Conservation (phyloP, 2,113 vertebrate species). For the Calonectris borealis region DNA sequence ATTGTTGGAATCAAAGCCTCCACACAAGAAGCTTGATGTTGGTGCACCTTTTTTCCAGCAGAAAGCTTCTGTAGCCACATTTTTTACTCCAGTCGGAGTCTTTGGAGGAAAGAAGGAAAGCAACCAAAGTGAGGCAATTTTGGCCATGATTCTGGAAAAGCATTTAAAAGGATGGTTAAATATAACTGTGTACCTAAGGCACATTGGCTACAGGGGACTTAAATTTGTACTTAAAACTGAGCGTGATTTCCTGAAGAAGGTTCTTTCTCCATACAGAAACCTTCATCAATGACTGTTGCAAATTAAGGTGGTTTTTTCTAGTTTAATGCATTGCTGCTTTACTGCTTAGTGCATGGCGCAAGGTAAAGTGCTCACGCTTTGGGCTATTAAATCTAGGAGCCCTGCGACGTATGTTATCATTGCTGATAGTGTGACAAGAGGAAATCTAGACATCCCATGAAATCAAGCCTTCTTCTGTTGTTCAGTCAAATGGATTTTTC, state of each 20-base stretch:
- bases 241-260: not conserved
- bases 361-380: accelerated
- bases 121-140: not conserved
- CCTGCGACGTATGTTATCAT: accelerated
- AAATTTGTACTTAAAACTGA: not conserved
- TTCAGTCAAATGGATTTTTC: not conserved
- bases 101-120: not conserved
- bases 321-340: not conserved
- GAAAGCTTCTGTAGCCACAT: not conserved
- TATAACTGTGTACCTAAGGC: not conserved
- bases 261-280: not conserved
- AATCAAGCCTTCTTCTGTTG: not conserved
- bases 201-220: not conserved
- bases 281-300: not conserved
- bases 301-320: not conserved
- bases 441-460: not conserved
- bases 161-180: not conserved
- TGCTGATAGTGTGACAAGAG: not conserved
- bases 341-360: accelerated
- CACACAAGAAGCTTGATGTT: not conserved
- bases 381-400: not conserved
- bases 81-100: not conserved
- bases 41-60: not conserved
- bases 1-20: not conserved
- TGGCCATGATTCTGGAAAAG: constrained; percentile 3